These are phyloP conservation scores for Aphelenchoides besseyi DNA, from an alignment of 1,140 invertebrate genomes.

Conservation along the genomic window DNA sequence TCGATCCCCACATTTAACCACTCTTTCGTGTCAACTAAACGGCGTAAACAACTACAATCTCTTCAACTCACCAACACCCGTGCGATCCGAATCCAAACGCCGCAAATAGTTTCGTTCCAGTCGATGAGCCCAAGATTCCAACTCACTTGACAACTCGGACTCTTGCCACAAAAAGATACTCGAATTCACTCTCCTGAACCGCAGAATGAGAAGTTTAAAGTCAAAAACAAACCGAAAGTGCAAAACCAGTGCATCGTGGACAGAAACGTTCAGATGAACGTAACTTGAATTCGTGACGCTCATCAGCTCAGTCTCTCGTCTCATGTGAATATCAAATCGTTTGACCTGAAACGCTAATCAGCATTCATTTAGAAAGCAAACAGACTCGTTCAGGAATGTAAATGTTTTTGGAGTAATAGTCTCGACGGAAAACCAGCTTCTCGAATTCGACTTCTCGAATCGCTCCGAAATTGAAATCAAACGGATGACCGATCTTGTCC, in stretches of 20 bases:
- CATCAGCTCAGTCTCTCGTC: constrained; percentile 8
- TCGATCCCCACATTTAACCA: constrained; percentile 5
- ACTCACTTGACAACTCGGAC: constrained; percentile 2
- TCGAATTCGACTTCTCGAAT: constrained; percentile 14
- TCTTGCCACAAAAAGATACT: constrained; percentile 23
- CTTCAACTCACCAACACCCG: constrained; percentile 10
- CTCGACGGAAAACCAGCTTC: background rate
- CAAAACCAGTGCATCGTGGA: constrained; percentile 20
- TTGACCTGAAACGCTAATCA: constrained; percentile 24
- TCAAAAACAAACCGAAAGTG: no score
- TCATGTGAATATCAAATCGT: constrained; percentile 25
- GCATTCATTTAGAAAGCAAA: background rate
- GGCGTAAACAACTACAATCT: background rate
- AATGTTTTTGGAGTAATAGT: constrained; percentile 25
- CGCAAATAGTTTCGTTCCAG: constrained; percentile 21
- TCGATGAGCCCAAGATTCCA: background rate
- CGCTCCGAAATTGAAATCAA: constrained; percentile 22
- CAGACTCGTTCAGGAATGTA: constrained; percentile 25
- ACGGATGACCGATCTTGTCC: constrained; percentile 11
- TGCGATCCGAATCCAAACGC: background rate
- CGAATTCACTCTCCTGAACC: constrained; percentile 9
- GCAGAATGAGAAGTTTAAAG: no score
- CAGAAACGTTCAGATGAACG: constrained; percentile 21
- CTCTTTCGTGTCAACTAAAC: background rate
- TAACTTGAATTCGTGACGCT: background rate